These are phyloP conservation scores for Unio pictorum DNA, from an alignment of 2,888 invertebrate genomes.

Conservation along the genomic window DNA sequence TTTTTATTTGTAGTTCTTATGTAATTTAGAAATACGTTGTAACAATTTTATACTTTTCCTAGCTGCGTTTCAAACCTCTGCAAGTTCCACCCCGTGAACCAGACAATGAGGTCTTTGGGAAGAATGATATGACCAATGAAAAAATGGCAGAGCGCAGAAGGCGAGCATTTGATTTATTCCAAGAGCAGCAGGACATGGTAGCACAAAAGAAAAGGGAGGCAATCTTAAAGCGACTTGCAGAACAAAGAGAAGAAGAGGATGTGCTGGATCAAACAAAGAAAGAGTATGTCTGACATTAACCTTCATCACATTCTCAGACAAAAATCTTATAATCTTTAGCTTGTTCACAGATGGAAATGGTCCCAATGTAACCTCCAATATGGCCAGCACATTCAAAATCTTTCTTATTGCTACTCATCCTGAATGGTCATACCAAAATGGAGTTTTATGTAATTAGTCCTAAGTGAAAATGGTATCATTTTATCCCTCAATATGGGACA, in stretches of 20 bases:
- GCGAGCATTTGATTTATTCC: conserved; percentile 64
- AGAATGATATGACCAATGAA: conserved; percentile 69
- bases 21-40: too few species aligned
- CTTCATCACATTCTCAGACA: too few species aligned
- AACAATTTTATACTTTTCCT: conserved; percentile 8
- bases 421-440: too few species aligned
- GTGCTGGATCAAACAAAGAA: conserved; percentile 61
- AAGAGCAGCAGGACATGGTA: conserved; percentile 67
- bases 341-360: too few species aligned
- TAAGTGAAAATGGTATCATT: too few species aligned
- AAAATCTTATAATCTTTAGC: too few species aligned
- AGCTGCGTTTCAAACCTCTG: conserved; percentile 68
- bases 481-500: too few species aligned
- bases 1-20: too few species aligned
- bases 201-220: conserved; percentile 68
- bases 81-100: conserved; percentile 65
- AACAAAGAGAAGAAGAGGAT: conserved; percentile 68
- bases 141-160: conserved; percentile 65
- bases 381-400: too few species aligned
- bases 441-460: too few species aligned
- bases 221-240: conserved; percentile 64
- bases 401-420: too few species aligned
- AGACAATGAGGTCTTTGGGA: conserved; percentile 69
- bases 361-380: too few species aligned
- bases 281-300: conserved; percentile 57